These are phyloP conservation scores for Drosophila navojoa DNA, from an alignment of 1,140 invertebrate genomes.

Conservation along the genomic window DNA sequence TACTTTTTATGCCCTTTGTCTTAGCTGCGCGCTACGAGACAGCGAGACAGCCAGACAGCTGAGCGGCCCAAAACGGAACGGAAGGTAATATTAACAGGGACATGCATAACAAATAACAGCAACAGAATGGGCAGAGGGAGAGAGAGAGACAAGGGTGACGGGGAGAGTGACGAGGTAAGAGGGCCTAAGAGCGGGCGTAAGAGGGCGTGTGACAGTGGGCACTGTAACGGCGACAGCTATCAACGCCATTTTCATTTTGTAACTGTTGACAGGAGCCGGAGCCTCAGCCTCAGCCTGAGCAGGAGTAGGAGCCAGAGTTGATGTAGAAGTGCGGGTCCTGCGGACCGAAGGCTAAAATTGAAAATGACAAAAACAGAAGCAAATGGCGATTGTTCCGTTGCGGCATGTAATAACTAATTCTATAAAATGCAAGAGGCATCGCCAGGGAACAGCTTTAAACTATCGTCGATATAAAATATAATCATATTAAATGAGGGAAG, in stretches of 20 bases:
- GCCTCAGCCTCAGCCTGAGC: background rate
- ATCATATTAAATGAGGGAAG: background rate
- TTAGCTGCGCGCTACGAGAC: slow-evolving; percentile 2
- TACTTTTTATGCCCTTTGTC: slow-evolving; percentile 43
- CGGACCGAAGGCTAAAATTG: slow-evolving; percentile 47
- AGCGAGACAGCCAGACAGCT: slow-evolving; percentile 1
- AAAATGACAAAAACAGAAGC: slow-evolving; percentile 55
- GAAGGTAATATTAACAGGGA: slow-evolving; percentile 40
- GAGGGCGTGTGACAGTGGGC: background rate
- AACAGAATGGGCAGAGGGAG: background rate
- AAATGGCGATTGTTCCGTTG: slow-evolving; percentile 23
- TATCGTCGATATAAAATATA: background rate
- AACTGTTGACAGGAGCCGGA: slow-evolving; percentile 62
- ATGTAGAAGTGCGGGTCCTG: background rate
- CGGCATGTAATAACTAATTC: slow-evolving; percentile 38
- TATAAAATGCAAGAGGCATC: slow-evolving; percentile 13
- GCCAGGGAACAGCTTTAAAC: background rate
- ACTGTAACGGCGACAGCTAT: slow-evolving; percentile 59
- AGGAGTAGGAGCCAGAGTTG: background rate
- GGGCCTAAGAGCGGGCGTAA: too few relatives aligned
- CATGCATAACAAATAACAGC: slow-evolving; percentile 57
- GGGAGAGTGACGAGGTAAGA: too few relatives aligned
- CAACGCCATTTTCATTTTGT: slow-evolving; percentile 75
- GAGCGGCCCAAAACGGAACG: slow-evolving; percentile 8
- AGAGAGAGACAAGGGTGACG: background rate